Conservation (phyloP, 1,140 invertebrate species). For the Agraylea sexmaculata region DNA sequence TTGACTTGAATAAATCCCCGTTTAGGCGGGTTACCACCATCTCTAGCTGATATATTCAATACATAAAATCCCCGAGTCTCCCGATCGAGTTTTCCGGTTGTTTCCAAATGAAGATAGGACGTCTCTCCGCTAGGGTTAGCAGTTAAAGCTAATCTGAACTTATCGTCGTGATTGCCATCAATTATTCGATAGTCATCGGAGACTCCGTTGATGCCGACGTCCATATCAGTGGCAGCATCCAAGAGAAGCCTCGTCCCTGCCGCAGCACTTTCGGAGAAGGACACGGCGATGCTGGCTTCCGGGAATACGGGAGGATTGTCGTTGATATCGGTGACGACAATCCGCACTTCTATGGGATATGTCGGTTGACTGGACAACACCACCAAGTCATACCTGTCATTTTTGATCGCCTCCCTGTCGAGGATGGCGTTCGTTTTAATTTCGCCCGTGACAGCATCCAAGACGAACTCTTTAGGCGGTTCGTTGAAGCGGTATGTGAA, state of each 20-base stretch:
- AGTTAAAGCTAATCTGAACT: constrained; percentile 76
- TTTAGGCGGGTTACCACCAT: constrained; percentile 68
- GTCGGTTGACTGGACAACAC: constrained; percentile 85
- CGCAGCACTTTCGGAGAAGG: constrained; percentile 84
- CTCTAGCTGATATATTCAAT: constrained; percentile 80
- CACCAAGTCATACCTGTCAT: constrained; percentile 77
- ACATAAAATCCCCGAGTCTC: constrained; percentile 73
- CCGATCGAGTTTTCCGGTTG: constrained; percentile 77
- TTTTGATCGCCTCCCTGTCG: constrained; percentile 65
- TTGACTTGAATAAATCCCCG: constrained; percentile 81
- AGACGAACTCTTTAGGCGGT: constrained; percentile 66
- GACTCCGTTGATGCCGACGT: constrained; percentile 76
- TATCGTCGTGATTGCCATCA: constrained; percentile 73
- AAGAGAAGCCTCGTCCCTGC: constrained; percentile 73
- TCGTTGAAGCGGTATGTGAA: constrained; percentile 89
- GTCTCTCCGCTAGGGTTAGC: constrained; percentile 79
- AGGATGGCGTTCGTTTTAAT: constrained; percentile 69
- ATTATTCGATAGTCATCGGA: constrained; percentile 80
- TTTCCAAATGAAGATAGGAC: constrained; percentile 82
- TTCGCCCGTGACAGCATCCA: constrained; percentile 70
- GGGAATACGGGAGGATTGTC: constrained; percentile 85
- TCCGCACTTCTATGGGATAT: constrained; percentile 84
- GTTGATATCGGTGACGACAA: constrained; percentile 76
- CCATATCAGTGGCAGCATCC: constrained; percentile 77
- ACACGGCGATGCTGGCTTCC: constrained; percentile 70